Base-by-base conservation (phyloP, 2,113 vertebrate genomes). In the Paracanthobrama guichenoti region DNA sequence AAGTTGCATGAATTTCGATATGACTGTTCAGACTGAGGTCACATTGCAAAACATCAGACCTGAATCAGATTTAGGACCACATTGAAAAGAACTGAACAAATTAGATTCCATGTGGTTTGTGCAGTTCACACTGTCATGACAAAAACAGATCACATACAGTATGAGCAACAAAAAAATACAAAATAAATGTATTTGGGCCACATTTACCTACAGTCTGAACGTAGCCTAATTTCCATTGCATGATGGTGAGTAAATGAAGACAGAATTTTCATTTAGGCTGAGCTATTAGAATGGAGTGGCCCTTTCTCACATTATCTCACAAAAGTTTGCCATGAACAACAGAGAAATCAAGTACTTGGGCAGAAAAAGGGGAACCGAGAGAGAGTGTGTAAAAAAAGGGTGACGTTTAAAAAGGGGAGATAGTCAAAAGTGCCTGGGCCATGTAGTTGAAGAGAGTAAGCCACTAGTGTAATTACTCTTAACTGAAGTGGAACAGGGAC, bases 401-500 rank as follows among this genome's bases (percentile, higher is more conserved):
- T 77, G 14, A 50, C 0, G 14, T 31, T 53, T 53, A 75, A 75
- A 53, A 75, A 24, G 46, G 76, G 85, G 82, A 48, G 72, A 22
- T 60, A 76, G 73, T 50, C 46, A 60, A 77, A 53, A 84, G 62
- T 82, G 69, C 5, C 50, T 28, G 24, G 22, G 39, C 64, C 48
- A 55, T 82, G 69, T 77, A 66, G 62, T 86, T 74, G 59, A 87
- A 85, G 67, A 50, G 67, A 84, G 67, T n/a, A 39, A 79, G 39
- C 72, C 55, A 67, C 60, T 2, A 80, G 81, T 86, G 74, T 93
- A 92, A 92, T 91, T 91, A 90, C 88, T 90, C 90, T 93, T 92
- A 89, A 93, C 80, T 94, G 89, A 86, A 93, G 91, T 92, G 90
- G 88, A 89, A 92, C 90, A 89, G 91, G 89, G 91, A 91, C 89